Base-by-base conservation (phyloP, 92 coral and sea anemone species). In the Muricea muricata region DNA sequence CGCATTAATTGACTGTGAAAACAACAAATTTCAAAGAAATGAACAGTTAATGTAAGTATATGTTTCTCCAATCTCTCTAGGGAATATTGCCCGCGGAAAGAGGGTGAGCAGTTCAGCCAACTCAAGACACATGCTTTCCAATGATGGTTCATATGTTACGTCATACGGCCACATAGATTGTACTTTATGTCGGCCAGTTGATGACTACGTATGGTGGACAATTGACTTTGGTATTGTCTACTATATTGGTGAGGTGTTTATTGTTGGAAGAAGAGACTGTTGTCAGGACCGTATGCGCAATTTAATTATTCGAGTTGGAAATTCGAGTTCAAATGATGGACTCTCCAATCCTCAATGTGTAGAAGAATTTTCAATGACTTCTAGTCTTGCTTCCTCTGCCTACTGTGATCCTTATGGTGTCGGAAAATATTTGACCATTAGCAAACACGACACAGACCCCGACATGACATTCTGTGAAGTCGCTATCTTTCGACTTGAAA, bases 231-330 rank as follows among this genome's bases (percentile, higher is more conserved):
- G 56, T 1, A 73, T 26, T 8, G 13, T 31, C 28, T 73, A 39
- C 57, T 73, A 73, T 73, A 41, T 73, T 73, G 47, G 32, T 8
- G 60, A 41, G 60, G 30, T 73, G 18, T 23, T 73, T 1, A 73
- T 73, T 39, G 79, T 73, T 3, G 56, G 50, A 73, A 41, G 79
- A 73, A 17, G 12, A 2, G 79, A 73, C 25, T 73, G 79, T 29
- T 73, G 79, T 30, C 10, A 17, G 48, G 31, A n/a, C 2, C 29
- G 57, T n/a, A 32, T 73, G 57, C 32, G 46, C 18, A 42, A 46
- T 41, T 39, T 73, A 20, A 31, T 42, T 20, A 60, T 73, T n/a
- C 56, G 79, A 2, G 28, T 73, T 23, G 79, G 57, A 41, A 21
- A 73, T 23, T 28, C 6, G 11, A 17, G 23, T n/a, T 35, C 13